Percentiles rank a stretch among this genome's conserved stretches.
These are phyloP conservation scores for Forbesichthys papilliferus DNA, from an alignment of 2,113 vertebrate species.

Conservation along the genomic window DNA sequence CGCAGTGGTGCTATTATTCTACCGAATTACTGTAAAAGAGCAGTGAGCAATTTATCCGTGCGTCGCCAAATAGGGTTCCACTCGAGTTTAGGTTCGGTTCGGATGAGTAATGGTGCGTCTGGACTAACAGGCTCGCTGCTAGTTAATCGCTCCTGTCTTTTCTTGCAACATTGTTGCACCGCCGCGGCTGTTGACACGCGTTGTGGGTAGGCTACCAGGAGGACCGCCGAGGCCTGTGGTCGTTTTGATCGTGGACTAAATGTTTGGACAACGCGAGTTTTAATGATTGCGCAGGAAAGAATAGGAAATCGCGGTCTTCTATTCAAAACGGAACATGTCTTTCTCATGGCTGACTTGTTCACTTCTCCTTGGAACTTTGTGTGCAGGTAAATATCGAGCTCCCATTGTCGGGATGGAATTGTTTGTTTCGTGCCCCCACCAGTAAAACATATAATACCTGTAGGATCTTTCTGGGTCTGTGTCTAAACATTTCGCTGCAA, in stretches of 20 bases:
- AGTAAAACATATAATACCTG: neutral
- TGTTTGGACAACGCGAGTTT: slow-evolving; percentile 62
- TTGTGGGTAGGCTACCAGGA: slow-evolving; percentile 52
- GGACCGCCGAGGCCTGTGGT: slow-evolving; percentile 68
- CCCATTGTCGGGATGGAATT: slow-evolving; percentile 8
- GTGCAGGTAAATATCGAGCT: slow-evolving; percentile 81
- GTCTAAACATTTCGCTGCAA: neutral
- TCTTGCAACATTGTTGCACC: slow-evolving; percentile 68
- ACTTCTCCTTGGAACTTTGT: slow-evolving; percentile 87
- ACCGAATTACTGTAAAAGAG: slow-evolving; percentile 43
- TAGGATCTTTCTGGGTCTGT: neutral
- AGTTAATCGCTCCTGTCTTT: slow-evolving; percentile 37
- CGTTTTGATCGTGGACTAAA: slow-evolving; percentile 51
- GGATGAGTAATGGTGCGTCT: slow-evolving; percentile 43
- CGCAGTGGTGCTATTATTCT: slow-evolving; percentile 55
- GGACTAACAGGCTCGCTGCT: slow-evolving; percentile 36
- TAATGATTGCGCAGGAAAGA: slow-evolving; percentile 70
- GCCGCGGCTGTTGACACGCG: slow-evolving; percentile 67
- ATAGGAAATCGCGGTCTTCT: slow-evolving; percentile 56
- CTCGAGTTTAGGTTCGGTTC: slow-evolving; percentile 72
- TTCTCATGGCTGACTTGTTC: slow-evolving; percentile 86
- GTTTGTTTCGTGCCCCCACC: neutral
- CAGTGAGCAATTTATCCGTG: slow-evolving; percentile 7
- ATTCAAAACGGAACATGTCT: slow-evolving; percentile 80
- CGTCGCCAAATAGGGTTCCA: slow-evolving; percentile 14